Base-by-base conservation (phyloP, 2,888 invertebrate genomes). In the Ichneumon xanthorius region DNA sequence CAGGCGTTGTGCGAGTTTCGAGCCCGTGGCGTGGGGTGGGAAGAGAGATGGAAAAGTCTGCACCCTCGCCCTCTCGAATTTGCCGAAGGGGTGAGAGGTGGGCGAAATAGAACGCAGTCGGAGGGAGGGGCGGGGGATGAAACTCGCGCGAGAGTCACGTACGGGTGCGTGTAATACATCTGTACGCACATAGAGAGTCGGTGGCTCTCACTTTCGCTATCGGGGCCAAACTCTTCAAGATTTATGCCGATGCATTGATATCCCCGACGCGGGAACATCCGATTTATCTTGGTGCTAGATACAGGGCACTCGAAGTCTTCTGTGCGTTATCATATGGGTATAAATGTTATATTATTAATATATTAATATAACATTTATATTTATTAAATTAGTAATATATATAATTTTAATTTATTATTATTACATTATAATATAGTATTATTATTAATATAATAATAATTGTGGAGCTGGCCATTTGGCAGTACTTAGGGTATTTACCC, bases 141-240 rank as follows among this genome's bases (percentile, higher is more conserved):
- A 78, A 82, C 63, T 58, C 71, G 68, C 78, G 76, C 81, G 84
- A 86, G 84, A 84, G 81, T 84, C 84, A 84, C 83, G 77, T 82
- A 79, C 78, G 72, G 68, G 48, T 53, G 61, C 73, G 50, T 81
- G 84, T 84, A 84, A 80, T 80, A 82, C 83, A 83, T 84, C 76
- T 79, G 58, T 80, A 84, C 72, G 61, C 67, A 80, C 63, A 50
- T 40, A 72, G 50, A 50, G 65, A 19, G 53, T 63, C 19, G 19
- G 19, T 75, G 65, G 76, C 80, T 76, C 61, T 80, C 71, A 72
- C 71, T 81, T 76, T 84, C 71, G 71, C 75, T 40, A 61, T 67
- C 40, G 70, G 68, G 14, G 22, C 19, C 71, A 40, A 71, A 68
- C 76, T 77, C 81, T 48, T 55, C 33, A 26, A n/a, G 67, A 82